Base-by-base conservation (phyloP, 2,797 vertebrate genomes). In the Anguilla megastoma region DNA sequence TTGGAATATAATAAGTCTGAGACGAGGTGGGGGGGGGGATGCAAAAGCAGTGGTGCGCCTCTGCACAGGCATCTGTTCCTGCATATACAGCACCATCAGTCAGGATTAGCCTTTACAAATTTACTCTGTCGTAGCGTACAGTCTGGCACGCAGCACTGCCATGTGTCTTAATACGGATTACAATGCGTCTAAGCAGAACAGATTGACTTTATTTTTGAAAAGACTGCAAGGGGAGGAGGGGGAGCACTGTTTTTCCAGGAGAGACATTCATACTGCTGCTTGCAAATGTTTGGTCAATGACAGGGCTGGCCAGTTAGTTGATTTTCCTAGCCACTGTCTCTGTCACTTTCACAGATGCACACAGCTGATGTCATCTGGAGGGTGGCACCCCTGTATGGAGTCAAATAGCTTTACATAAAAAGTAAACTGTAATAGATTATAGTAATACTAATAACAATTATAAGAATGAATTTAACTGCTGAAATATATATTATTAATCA, bases 41-140 rank as follows among this genome's bases (percentile, higher is more conserved):
- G 14, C 0, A 33, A 18, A 76, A 76, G 14, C 90, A 90, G 92
- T 94, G 94, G 94, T 94, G 91, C 90, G 88, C 89, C 89, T 88
- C 85, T 90, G 86, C 85, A 86, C 74, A 76, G 89, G 94, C 95
- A 96, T 95, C 95, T 95, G 94, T 91, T 95, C 86, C 87, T 88
- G 87, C 93, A 91, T 91, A 92, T 45, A 45, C 41, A 45, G 41
- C 90, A 90, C 91, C 93, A 91, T 91, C 93, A 92, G 91, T 92
- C 91, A 93, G 92, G 93, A 93, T 93, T 91, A 91, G 90, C 89
- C 90, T 90, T 45, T 14, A n/a, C 52, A 30, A 27, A 79, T 36
- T 79, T 87, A 41, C 58, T 6, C 33, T 74, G 36, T 87, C 79
- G 27, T 50, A 27, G 12, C 76, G 16, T 6, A 33, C 91, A 92